These are phyloP conservation scores for Alexandromys fortis DNA, from an alignment of 2,113 vertebrate genomes.

Conservation along the genomic window DNA sequence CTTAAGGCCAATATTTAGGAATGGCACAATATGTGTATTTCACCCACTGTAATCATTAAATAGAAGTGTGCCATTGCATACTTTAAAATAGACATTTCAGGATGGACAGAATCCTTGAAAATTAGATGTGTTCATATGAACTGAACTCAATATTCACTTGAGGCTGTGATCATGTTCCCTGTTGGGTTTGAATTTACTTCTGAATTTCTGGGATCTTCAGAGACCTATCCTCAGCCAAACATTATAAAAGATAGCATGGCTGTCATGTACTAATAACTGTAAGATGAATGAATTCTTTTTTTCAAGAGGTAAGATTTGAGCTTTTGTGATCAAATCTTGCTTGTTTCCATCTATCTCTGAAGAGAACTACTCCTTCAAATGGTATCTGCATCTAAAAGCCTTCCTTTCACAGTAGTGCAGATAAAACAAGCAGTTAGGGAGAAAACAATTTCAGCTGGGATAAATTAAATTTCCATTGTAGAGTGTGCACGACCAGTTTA, in stretches of 20 bases:
- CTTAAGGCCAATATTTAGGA: background rate
- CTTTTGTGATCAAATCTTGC: background rate
- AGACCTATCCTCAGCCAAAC: conserved; percentile 3
- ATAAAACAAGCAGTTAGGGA: background rate
- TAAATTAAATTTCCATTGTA: background rate
- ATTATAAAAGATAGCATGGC: background rate
- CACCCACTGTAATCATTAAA: background rate
- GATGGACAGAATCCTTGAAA: background rate
- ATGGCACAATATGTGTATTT: background rate
- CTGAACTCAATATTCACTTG: background rate
- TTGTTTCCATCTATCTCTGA: background rate
- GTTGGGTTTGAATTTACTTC: conserved; percentile 47
- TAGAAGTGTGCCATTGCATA: background rate
- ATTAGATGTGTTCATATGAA: background rate
- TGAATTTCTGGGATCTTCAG: background rate
- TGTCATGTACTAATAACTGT: background rate
- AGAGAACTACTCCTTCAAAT: background rate
- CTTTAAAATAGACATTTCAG: background rate
- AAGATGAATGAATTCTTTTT: background rate
- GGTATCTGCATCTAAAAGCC: too few relatives aligned
- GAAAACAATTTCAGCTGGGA: background rate
- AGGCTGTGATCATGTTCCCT: conserved; percentile 2
- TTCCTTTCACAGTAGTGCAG: background rate
- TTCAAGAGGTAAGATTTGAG: conserved; percentile 26
- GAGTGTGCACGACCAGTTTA: background rate